Evolutionary conservation across 2,113 vertebrate genomes (phyloP).

Genomic region (Nannobrachium achirus): DNA sequence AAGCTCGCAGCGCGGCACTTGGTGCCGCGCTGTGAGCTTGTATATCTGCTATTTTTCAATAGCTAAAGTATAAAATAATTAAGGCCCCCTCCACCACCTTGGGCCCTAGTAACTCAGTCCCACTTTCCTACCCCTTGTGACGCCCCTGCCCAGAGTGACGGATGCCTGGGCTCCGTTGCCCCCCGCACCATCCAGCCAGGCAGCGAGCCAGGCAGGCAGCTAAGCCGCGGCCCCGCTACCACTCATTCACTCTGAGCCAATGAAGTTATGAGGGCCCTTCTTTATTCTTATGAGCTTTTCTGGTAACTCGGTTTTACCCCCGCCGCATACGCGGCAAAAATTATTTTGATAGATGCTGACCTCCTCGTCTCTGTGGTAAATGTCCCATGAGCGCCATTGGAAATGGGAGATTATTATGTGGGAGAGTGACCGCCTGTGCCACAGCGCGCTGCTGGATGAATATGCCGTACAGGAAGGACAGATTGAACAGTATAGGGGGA

Average conservation of each 20-base stretch:
- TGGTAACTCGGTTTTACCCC: constrained; percentile 71
- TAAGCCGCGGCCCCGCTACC: constrained; percentile 12
- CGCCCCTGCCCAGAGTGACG: constrained; percentile 71
- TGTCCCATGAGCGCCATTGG: constrained; percentile 63
- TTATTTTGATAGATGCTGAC: constrained; percentile 76
- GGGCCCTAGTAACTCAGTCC: no score
- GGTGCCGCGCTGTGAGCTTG: no score
- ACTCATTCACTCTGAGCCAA: constrained; percentile 68
- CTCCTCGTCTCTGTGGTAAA: constrained; percentile 71
- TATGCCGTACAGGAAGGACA: constrained; percentile 59
- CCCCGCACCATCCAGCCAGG: no score
- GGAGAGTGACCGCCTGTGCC: constrained; percentile 40
- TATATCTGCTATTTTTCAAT: no score
- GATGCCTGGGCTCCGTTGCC: constrained; percentile 53
- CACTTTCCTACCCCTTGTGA: no score
- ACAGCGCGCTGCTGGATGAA: constrained; percentile 45
- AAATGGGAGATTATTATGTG: constrained; percentile 72
- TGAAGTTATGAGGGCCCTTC: constrained; percentile 70
- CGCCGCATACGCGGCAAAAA: constrained; percentile 58
- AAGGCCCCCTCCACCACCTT: no score
- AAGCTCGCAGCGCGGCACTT: no score
- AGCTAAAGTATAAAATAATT: no score
- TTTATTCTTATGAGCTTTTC: constrained; percentile 76
- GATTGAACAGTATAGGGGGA: constrained; percentile 28
- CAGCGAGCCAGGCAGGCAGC: no score